Evolutionary conservation across 2,113 vertebrate genomes (phyloP), one percentile per base, ranked within the genome.

Genomic region (Lathamus discolor): DNA sequence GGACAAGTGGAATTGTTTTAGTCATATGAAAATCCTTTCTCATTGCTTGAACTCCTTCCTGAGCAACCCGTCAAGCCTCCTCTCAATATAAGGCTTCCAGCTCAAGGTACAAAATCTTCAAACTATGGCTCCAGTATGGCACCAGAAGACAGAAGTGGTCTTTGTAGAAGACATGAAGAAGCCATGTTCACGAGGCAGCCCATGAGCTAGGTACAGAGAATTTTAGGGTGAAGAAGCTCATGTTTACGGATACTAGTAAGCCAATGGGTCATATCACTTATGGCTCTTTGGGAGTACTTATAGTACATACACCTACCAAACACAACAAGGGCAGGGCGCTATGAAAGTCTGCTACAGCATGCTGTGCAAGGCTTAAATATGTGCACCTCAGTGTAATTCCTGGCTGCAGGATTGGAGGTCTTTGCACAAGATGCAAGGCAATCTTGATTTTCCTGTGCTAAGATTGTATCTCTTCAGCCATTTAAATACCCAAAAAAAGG

Each of bases 21-120:
- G 61, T 73, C 33, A n/a, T 6, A 37, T 5, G 2, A 64, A 81
- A 77, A 25, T 8, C 2, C 2, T 4, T 88, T 72, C 25, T 62
- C 31, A 74, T 4, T n/a, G 25, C 43, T 35, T 74, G 19, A 89
- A 44, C 14, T 41, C 31, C 16, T 12, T 41, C 31, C 13, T 19
- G 10, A 80, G n/a, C 0, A 0, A 28, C 3, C 1, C 3, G 6
- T 22, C 14, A 91, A 35, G 13, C 3, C 39, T 85, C 15, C 10
- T 51, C 48, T 61, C 22, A 17, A 46, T 51, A 67, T 6, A 28
- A 52, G 11, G 22, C 62, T 76, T 80, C 23, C 63, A 77, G 41
- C 10, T 83, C 24, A 80, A 35, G 13, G 12, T 33, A 6, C 13
- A 54, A 59, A 29, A 77, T 57, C 79, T 52, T 69, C 62, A 76